Conservation (phyloP, 2,797 vertebrate species). For the Chiloscyllium punctatum region DNA sequence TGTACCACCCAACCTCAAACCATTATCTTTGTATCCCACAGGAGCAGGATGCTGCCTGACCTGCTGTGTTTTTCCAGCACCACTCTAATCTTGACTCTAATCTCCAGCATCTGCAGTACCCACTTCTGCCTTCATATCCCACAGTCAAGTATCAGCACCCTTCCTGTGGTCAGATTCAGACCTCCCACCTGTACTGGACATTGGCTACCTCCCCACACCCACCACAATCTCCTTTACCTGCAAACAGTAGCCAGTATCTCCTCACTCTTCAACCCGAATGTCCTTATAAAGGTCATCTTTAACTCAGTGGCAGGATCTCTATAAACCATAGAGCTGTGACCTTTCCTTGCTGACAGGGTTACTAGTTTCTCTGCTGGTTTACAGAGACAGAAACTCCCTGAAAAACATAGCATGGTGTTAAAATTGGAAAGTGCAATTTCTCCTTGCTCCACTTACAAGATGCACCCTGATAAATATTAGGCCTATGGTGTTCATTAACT, state of each 20-base stretch:
- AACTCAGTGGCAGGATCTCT: neutral
- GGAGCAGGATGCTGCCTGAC: too few relatives aligned
- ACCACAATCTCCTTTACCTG: too few relatives aligned
- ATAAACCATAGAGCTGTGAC: too few relatives aligned
- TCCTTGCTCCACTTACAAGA: too few relatives aligned
- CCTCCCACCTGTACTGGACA: neutral
- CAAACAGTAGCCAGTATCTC: neutral
- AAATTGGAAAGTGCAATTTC: neutral
- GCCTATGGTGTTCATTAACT: neutral
- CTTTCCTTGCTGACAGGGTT: neutral
- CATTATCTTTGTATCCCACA: too few relatives aligned
- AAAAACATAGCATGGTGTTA: neutral
- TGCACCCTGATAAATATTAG: neutral
- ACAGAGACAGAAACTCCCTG: neutral
- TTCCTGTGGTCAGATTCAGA: neutral
- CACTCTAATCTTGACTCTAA: too few relatives aligned
- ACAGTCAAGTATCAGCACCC: neutral
- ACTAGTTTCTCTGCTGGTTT: neutral
- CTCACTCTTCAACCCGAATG: neutral
- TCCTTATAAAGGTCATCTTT: neutral
- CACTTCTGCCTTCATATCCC: too few relatives aligned
- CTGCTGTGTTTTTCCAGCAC: too few relatives aligned
- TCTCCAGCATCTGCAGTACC: too few relatives aligned
- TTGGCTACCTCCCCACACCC: neutral
- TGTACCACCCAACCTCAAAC: neutral